These are phyloP conservation scores for Gonioctena quinquepunctata DNA, from an alignment of 1,140 invertebrate genomes.

Conservation along the genomic window DNA sequence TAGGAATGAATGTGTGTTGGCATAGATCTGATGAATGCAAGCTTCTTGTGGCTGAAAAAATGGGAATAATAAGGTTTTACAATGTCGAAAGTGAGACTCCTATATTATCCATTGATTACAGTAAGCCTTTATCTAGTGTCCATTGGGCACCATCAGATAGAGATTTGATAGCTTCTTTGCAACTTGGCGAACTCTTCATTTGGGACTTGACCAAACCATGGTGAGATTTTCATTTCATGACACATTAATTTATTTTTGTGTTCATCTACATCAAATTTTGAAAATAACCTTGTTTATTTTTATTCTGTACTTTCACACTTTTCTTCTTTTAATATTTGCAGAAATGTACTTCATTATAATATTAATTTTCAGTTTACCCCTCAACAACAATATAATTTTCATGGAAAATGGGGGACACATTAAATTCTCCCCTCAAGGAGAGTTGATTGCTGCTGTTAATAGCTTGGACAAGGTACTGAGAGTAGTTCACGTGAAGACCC, in stretches of 20 bases:
- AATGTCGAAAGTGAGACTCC: conserved; percentile 70
- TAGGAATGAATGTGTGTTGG: conserved; percentile 68
- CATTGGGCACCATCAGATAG: conserved; percentile 72
- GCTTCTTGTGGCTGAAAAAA: conserved; percentile 76
- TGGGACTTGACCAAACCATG: conserved; percentile 67
- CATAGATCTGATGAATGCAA: conserved; percentile 74
- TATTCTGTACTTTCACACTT: no score
- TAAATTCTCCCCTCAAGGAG: conserved; percentile 61
- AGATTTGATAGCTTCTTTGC: conserved; percentile 65
- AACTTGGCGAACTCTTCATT: conserved; percentile 65
- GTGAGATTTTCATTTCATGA: no score
- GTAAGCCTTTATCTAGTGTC: conserved; percentile 65
- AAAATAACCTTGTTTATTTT: no score
- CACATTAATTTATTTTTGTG: no score
- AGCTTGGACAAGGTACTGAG: conserved; percentile 64
- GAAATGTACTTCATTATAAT: no score
- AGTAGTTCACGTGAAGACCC: conserved; percentile 62
- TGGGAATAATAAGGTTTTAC: conserved; percentile 73
- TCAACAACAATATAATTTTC: conserved; percentile 61
- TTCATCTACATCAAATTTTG: no score
- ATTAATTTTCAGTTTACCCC: conserved; percentile 58
- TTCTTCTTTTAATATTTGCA: neutral
- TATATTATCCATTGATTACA: conserved; percentile 71
- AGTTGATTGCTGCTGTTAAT: conserved; percentile 65
- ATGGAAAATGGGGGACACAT: conserved; percentile 63